Evolutionary conservation across 2,888 invertebrate species (phyloP), one percentile per base, ranked within the genome.

Genomic region (Diachrysia chrysitis): DNA sequence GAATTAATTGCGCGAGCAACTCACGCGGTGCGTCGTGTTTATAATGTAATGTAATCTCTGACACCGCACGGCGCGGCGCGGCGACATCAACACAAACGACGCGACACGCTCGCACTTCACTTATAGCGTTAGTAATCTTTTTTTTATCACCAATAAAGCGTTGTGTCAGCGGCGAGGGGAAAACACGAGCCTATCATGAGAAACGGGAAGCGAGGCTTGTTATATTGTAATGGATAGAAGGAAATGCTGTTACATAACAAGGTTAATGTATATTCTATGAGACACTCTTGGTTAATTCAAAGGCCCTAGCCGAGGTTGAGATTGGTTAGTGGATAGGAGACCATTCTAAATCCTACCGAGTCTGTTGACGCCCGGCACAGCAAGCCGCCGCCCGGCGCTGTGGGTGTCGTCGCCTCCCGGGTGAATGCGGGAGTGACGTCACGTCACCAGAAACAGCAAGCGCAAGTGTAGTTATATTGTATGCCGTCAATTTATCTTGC

Each of bases 141-240:
- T 69, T 58, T 72, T 68, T 73, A 72, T 48, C 54, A 23, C 14
- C 54, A 58, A 69, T 72, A 59, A 65, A 59, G 17, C 29, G 56
- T 37, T 16, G 32, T 23, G 58, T 55, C 58, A 17, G 14, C 2
- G 37, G 7, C 0, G 10, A 0, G 46, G 23, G 35, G 57, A n/a
- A 12, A 3, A 29, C 14, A 1, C 4, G 16, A 16, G 16, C 48
- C 29, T 37, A 37, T 37, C 37, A 16, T 37, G 3, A 16, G 37
- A 14, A 37, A 19, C 5, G 29, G 53, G 32, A 37, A 65, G 17
- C 25, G 54, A 60, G 54, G 62, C 55, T 62, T 65, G 66, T 71
- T 64, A 67, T 65, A 29, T 55, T 57, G 56, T 74, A 74, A 71
- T 71, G 58, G 65, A 63, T 62, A 46, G 65, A 54, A 61, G 63